Base-by-base conservation (phyloP, 2,113 vertebrate species). In the Gobio gobio region DNA sequence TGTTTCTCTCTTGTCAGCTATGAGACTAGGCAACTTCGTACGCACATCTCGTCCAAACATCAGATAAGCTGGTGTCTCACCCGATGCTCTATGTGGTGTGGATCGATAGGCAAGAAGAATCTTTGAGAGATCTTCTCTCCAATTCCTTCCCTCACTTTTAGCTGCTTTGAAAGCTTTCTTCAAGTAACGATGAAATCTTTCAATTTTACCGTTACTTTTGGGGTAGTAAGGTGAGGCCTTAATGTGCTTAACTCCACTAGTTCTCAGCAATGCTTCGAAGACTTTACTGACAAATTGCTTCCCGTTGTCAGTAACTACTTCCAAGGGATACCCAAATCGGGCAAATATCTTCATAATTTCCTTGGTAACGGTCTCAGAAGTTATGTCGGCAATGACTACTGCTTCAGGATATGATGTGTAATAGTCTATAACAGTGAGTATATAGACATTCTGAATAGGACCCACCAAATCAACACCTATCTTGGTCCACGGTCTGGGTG, bases 391-490 rank as follows among this genome's bases (percentile, higher is more conserved):
- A 43, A 83, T 20, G 9, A 83, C 63, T 26, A 83, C 40, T 45
- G 73, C 79, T 59, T 86, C 87, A 45, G 87, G 74, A 29, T 78
- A 86, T 14, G 64, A 88, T n/a, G 79, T 83, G 40, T 86, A 79
- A 36, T 86, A 80, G 18, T 86, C 87, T 49, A 78, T 86, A 3
- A 83, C 26, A 64, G 81, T 86, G 22, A 88, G 49, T 58, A 76
- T 49, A 40, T 82, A 58, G 16, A 80, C 7, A 59, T 86, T 81
- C 22, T 83, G 20, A 18, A 84, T 84, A 8, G 75, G 64, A 36
- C 87, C 81, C 24, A 88, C 87, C 64, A 84, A 72, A 61, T 88
- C 84, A 33, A 77, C 75, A 40, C 85, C 78, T 81, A 84, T 24
- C 40, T 86, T 86, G 18, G 68, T 83, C 77, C 85, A 87, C 6